Percentiles rank a stretch among this genome's conserved stretches.
phyloP scores from a whole-genome alignment of 2,888 invertebrate genomes.

The Aspidiotus destructor region DNA sequence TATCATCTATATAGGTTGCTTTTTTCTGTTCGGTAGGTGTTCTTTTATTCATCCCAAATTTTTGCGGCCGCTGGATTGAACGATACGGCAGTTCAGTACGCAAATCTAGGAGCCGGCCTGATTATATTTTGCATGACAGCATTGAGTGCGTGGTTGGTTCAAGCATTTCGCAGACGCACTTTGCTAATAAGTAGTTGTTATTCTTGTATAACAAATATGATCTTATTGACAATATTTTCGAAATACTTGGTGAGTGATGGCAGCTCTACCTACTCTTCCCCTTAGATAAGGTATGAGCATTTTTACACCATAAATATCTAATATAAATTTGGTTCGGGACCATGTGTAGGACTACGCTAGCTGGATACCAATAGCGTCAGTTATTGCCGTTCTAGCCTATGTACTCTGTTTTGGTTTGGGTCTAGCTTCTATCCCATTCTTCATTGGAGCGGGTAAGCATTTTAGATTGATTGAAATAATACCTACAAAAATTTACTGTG shows the following conservation, averaged over 20 bases:
- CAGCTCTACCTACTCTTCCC: too few relatives aligned
- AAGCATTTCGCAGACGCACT: constrained; percentile 53
- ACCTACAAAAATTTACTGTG: too few relatives aligned
- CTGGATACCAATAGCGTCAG: constrained; percentile 65
- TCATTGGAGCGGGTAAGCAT: constrained; percentile 63
- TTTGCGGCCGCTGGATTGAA: constrained; percentile 63
- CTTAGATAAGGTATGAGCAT: too few relatives aligned
- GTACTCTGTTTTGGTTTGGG: constrained; percentile 74
- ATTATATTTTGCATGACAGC: constrained; percentile 58
- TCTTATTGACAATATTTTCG: constrained; percentile 54
- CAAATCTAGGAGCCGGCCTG: constrained; percentile 68
- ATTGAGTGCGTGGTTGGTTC: constrained; percentile 47
- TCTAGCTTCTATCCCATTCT: constrained; percentile 76
- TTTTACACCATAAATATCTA: too few relatives aligned
- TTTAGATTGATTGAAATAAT: too few relatives aligned
- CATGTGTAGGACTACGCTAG: constrained; percentile 50
- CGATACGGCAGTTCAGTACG: constrained; percentile 53
- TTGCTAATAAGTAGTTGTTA: constrained; percentile 56
- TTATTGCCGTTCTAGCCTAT: constrained; percentile 59
- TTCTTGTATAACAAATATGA: constrained; percentile 50
- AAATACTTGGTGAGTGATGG: constrained; percentile 59
- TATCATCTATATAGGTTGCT: too few relatives aligned
- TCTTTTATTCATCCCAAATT: constrained; percentile 74
- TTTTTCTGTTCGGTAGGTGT: constrained; percentile 52
- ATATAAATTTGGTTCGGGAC: too few relatives aligned